phyloP scores from a whole-genome alignment of 2,888 invertebrate species.

The Euproctis similis region DNA sequence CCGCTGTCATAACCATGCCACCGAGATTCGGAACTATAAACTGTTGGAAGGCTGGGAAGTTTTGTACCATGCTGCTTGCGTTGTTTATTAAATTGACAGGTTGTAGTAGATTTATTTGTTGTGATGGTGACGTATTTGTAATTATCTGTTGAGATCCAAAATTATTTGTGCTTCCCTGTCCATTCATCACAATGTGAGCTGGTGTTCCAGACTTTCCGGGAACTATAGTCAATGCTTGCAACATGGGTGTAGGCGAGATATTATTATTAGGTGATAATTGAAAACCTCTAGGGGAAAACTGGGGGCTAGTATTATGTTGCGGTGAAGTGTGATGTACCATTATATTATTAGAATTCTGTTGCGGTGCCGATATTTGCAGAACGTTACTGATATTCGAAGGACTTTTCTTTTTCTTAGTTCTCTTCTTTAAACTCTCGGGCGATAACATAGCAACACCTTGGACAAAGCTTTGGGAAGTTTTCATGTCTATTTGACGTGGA shows the following conservation, averaged over 20 bases:
- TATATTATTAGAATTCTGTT: constrained; percentile 78
- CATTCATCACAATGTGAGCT: constrained; percentile 86
- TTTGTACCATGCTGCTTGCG: constrained; percentile 80
- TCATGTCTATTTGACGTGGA: constrained; percentile 73
- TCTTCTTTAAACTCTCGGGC: constrained; percentile 80
- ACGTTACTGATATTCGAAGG: constrained; percentile 82
- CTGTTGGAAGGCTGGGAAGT: constrained; percentile 87
- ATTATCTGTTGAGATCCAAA: constrained; percentile 82
- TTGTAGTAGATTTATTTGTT: constrained; percentile 84
- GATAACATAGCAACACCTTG: constrained; percentile 75
- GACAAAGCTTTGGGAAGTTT: constrained; percentile 55
- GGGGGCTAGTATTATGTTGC: constrained; percentile 63
- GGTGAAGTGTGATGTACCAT: constrained; percentile 72
- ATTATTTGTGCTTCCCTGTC: constrained; percentile 77
- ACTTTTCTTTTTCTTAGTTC: constrained; percentile 84
- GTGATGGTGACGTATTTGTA: constrained; percentile 73
- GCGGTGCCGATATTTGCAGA: constrained; percentile 80
- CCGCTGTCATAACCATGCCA: constrained; percentile 89
- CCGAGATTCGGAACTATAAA: constrained; percentile 87
- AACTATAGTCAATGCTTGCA: constrained; percentile 85
- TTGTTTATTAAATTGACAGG: constrained; percentile 88
- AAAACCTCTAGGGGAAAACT: constrained; percentile 84
- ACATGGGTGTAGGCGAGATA: constrained; percentile 79
- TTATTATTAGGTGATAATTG: constrained; percentile 83
- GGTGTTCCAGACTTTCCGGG: constrained; percentile 84